Conservation (phyloP, 2,797 vertebrate species). For the Nyctibius grandis region DNA sequence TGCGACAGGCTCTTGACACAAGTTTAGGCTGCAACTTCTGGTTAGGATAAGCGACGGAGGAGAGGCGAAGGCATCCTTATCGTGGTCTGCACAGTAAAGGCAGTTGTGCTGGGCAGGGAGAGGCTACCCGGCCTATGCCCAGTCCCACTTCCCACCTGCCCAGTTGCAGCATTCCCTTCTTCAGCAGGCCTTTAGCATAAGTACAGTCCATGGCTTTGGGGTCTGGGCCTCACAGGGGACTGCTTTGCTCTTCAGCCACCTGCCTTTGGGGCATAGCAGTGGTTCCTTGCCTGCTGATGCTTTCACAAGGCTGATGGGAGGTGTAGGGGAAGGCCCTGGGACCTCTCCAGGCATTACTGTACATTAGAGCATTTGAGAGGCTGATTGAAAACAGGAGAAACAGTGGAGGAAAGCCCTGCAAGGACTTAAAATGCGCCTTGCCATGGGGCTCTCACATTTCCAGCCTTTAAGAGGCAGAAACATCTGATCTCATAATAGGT, state of each 20-base stretch:
- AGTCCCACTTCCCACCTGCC: too few relatives aligned
- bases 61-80: too few relatives aligned
- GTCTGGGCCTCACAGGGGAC: background rate
- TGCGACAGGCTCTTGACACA: too few relatives aligned
- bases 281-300: background rate
- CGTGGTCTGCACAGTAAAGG: too few relatives aligned
- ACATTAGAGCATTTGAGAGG: background rate
- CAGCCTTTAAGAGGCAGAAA: background rate
- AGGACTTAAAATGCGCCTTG: background rate
- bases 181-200: too few relatives aligned
- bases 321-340: background rate
- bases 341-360: background rate
- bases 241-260: background rate
- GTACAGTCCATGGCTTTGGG: too few relatives aligned
- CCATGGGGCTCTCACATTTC: background rate
- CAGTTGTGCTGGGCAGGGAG: too few relatives aligned
- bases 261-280: background rate
- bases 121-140: too few relatives aligned
- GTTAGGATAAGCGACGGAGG: too few relatives aligned
- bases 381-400: background rate
- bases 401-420: background rate
- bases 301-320: background rate
- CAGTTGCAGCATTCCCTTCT: too few relatives aligned
- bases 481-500: background rate
- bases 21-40: too few relatives aligned